Conservation (phyloP, 2,113 vertebrate species). For the Muntiacus muntjak region DNA sequence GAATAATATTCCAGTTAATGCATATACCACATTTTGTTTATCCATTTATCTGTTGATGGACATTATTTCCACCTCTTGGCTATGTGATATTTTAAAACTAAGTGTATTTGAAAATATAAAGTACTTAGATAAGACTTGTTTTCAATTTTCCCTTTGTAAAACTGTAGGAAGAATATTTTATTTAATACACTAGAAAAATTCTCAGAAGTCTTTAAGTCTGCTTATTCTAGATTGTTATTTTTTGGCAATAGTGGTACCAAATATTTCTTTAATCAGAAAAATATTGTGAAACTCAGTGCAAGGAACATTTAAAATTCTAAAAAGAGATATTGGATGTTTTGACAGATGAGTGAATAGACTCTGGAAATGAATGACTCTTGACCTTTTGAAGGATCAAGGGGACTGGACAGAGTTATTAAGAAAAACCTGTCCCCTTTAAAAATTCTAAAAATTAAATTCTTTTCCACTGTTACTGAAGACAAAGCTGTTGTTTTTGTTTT, state of each 20-base stretch:
- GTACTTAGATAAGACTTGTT: neutral
- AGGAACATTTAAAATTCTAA: neutral
- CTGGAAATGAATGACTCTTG: neutral
- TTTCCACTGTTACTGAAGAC: neutral
- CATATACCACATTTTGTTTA: neutral
- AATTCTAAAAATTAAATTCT: neutral
- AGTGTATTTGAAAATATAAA: slow-evolving; percentile 22
- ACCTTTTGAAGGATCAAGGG: neutral
- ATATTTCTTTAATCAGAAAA: neutral
- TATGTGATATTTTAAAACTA: neutral
- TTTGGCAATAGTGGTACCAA: neutral
- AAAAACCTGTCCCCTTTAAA: neutral
- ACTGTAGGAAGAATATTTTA: neutral
- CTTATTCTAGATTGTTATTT: neutral
- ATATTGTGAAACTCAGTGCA: neutral
- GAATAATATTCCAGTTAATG: neutral
- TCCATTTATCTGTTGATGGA: neutral
- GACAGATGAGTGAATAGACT: neutral
- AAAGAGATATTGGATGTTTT: neutral
- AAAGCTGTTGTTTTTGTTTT: neutral
- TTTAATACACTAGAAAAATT: slow-evolving; percentile 1
- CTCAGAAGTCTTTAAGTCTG: neutral
- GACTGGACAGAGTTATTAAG: neutral
- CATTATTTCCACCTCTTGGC: neutral
- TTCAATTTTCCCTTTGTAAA: neutral